A percentile compares a stretch with the other conserved stretches of the same genome.
Conservation (phyloP, 2,113 vertebrate genomes). For the Romanogobio albipinnatus region DNA sequence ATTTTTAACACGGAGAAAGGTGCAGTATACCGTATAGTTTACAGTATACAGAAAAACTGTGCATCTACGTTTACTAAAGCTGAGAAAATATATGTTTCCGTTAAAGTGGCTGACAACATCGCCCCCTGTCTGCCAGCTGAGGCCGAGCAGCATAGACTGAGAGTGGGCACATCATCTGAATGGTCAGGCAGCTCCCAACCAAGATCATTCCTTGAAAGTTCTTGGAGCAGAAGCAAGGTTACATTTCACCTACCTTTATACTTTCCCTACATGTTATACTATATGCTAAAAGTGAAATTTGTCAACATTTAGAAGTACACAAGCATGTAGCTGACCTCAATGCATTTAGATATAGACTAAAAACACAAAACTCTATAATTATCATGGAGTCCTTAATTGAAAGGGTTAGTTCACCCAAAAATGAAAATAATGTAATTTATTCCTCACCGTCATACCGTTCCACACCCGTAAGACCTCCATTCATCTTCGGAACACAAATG, state of each 20-base stretch:
- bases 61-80: neutral
- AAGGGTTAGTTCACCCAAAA: too few relatives aligned
- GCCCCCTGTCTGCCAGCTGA: neutral
- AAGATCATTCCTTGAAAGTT: constrained; percentile 54
- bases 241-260: neutral
- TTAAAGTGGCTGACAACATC: constrained; percentile 41
- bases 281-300: neutral
- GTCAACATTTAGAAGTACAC: neutral
- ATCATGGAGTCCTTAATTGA: too few relatives aligned
- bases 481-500: too few relatives aligned
- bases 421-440: too few relatives aligned
- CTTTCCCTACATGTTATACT: neutral
- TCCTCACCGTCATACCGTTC: too few relatives aligned
- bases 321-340: neutral
- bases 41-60: neutral
- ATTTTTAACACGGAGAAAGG: constrained; percentile 74
- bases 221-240: constrained; percentile 74
- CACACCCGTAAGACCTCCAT: too few relatives aligned
- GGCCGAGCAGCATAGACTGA: neutral
- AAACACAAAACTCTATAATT: neutral
- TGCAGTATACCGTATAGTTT: constrained; percentile 63
- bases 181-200: constrained; percentile 69
- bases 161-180: constrained; percentile 66
- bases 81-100: neutral
- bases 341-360: neutral